Evolutionary conservation across 1,140 invertebrate genomes (phyloP).

Genomic region (Papilio helenus): DNA sequence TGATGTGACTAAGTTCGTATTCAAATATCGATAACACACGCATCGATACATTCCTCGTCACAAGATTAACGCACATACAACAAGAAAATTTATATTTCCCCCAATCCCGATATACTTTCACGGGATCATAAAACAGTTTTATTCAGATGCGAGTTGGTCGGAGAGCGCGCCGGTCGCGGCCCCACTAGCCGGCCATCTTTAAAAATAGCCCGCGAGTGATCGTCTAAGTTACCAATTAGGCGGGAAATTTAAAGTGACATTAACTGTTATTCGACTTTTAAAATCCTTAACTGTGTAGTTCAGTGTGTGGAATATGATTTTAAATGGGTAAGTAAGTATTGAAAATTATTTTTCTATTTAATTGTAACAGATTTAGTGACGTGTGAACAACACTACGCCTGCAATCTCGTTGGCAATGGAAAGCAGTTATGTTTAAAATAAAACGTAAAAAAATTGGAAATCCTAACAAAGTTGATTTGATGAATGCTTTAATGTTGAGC

Average conservation of each 20-base stretch:
- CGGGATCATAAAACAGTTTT: conserved; percentile 52
- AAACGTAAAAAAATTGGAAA: conserved; percentile 18
- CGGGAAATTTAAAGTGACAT: conserved; percentile 47
- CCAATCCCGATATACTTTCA: conserved; percentile 63
- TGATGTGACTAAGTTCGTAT: neutral
- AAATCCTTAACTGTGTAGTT: conserved; percentile 48
- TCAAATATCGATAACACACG: neutral
- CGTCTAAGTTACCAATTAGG: conserved; percentile 41
- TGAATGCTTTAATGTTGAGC: conserved; percentile 18
- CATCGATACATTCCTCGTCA: conserved; percentile 25
- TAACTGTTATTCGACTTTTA: conserved; percentile 36
- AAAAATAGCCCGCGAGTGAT: conserved; percentile 44
- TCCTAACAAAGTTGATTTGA: conserved; percentile 6
- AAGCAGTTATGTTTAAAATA: conserved; percentile 22
- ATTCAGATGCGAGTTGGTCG: conserved; percentile 52
- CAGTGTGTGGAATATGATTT: conserved; percentile 63
- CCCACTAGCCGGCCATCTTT: conserved; percentile 47
- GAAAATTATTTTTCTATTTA: neutral
- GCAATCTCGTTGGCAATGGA: conserved; percentile 11
- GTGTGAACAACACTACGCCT: conserved; percentile 47
- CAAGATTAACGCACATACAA: conserved; percentile 36
- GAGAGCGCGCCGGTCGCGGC: conserved; percentile 49
- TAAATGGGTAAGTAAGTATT: conserved; percentile 72
- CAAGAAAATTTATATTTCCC: conserved; percentile 68
- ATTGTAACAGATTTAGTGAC: conserved; percentile 48